Conservation (phyloP, 2,888 invertebrate species). For the Drosophila subsilvestris region DNA sequence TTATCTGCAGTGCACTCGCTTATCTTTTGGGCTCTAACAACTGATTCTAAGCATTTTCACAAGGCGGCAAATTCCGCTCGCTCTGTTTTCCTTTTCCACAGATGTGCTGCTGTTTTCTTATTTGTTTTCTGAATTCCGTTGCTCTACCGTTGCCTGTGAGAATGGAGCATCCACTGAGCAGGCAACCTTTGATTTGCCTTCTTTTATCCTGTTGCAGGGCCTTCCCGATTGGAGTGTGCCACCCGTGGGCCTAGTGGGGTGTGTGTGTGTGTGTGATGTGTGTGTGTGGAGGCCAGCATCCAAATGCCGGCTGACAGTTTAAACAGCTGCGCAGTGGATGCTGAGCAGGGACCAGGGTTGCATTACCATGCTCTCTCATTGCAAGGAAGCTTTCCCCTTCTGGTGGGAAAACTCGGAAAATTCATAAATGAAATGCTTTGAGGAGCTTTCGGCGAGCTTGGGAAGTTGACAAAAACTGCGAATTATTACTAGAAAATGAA, state of each 20-base stretch:
- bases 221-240: not conserved
- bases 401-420: slow-evolving; percentile 27
- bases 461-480: not conserved
- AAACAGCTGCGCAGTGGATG: slow-evolving; percentile 54
- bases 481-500: not conserved
- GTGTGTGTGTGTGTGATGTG: not conserved
- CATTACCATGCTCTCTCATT: not conserved
- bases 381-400: slow-evolving; percentile 19
- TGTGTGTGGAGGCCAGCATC: slow-evolving; percentile 49
- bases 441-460: slow-evolving; percentile 6
- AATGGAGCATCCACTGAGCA: slow-evolving; percentile 67
- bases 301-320: slow-evolving; percentile 73
- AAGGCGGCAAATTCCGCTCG: slow-evolving; percentile 27
- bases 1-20: slow-evolving; percentile 5
- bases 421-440: slow-evolving; percentile 5
- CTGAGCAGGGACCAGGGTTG: slow-evolving; percentile 24
- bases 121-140: slow-evolving; percentile 2
- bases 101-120: slow-evolving; percentile 2
- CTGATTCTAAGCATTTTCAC: slow-evolving; percentile 18
- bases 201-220: slow-evolving; percentile 72
- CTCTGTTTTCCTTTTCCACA: slow-evolving; percentile 5
- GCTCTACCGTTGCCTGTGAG: slow-evolving; percentile 26
- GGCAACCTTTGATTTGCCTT: slow-evolving; percentile 32
- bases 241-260: not conserved
- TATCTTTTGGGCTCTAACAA: not conserved